phyloP scores from a whole-genome alignment of 64 coral and sea anemone genomes.

The Montipora foliosa region DNA sequence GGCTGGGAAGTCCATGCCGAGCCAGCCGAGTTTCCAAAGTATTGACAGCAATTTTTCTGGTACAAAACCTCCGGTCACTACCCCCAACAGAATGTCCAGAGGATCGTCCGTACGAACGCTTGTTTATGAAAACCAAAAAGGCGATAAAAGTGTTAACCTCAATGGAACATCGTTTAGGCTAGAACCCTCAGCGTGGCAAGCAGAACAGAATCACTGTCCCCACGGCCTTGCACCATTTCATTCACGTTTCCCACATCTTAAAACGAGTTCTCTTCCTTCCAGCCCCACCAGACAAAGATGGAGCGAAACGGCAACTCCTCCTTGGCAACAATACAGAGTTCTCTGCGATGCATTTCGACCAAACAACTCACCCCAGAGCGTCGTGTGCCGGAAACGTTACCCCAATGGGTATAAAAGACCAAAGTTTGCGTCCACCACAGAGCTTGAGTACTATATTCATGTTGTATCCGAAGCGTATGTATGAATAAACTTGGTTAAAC shows the following conservation, averaged over 20 bases:
- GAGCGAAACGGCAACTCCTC: not conserved
- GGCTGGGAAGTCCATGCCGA: not conserved
- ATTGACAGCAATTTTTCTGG: not conserved
- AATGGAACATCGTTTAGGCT: not conserved
- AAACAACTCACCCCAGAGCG: not conserved
- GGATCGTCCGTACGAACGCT: conserved; percentile 4
- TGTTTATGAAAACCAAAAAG: not conserved
- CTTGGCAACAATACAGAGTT: conserved; percentile 35
- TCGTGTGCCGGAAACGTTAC: not conserved
- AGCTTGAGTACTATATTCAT: conserved; percentile 33
- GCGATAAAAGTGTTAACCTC: not conserved
- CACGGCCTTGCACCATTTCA: not conserved
- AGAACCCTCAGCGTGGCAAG: not conserved
- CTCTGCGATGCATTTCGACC: conserved; percentile 33
- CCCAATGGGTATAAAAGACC: conserved; percentile 7
- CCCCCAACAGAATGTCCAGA: not conserved
- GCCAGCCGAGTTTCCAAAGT: not conserved
- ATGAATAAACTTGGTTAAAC: no score
- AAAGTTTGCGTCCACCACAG: conserved; percentile 4
- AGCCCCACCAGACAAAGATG: not conserved
- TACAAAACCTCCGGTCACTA: conserved; percentile 10
- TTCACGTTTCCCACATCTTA: conserved; percentile 12
- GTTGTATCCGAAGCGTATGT: not conserved
- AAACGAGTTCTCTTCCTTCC: not conserved
- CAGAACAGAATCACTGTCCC: not conserved